phyloP scores from a whole-genome alignment of 1,140 invertebrate genomes.

The Conus betulinus region DNA sequence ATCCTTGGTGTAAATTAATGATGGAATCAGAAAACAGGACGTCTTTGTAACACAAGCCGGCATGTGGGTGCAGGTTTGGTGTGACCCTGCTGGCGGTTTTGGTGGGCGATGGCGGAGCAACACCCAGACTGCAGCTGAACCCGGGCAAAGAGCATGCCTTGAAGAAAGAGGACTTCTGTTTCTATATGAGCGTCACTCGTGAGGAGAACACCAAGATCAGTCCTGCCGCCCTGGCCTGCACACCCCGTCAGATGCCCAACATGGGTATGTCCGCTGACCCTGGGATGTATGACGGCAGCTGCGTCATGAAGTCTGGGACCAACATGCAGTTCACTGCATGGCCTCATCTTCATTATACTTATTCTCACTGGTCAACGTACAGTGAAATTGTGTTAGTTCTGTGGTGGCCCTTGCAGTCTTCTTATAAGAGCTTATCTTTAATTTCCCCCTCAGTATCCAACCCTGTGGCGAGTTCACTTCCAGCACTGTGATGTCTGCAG shows the following conservation, averaged over 20 bases:
- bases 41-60: no score
- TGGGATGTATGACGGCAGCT: not conserved
- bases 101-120: conserved; percentile 87
- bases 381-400: no score
- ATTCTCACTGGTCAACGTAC: no score
- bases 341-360: not conserved
- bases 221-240: conserved; percentile 56
- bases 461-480: no score
- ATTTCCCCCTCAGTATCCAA: no score
- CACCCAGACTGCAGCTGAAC: conserved; percentile 93
- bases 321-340: not conserved
- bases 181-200: conserved; percentile 98
- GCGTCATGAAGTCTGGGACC: not conserved
- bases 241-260: conserved; percentile 47
- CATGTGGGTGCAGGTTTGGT: conserved; percentile 84
- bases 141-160: conserved; percentile 96
- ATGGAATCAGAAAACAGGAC: no score
- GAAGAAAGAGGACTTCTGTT: conserved; percentile 92
- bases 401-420: no score
- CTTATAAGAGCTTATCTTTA: no score
- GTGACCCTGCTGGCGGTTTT: conserved; percentile 96
- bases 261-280: conserved; percentile 51
- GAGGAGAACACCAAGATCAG: conserved; percentile 79
- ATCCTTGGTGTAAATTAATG: no score
- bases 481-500: no score